Percentiles rank a stretch among this genome's conserved stretches.
Evolutionary conservation across 1,140 invertebrate species (phyloP).

Genomic region (Drosophila repletoides): DNA sequence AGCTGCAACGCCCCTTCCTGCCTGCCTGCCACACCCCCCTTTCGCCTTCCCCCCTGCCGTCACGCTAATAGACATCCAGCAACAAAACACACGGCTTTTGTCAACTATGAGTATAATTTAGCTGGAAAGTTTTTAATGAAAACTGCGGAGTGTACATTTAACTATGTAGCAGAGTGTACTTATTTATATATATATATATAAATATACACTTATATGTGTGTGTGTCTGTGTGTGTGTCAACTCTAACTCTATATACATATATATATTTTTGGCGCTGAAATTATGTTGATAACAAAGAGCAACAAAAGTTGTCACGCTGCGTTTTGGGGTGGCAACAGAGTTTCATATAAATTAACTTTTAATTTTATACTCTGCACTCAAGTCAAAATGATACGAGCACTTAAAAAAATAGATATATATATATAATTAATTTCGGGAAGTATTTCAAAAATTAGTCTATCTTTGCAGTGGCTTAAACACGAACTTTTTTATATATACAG

Average conservation of each 20-base stretch:
- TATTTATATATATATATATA: neutral
- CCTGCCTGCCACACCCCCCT: neutral
- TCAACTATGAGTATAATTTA: conserved; percentile 47
- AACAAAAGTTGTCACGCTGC: conserved; percentile 37
- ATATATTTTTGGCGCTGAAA: conserved; percentile 57
- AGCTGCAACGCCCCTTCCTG: neutral
- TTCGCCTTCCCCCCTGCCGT: neutral
- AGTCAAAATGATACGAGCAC: too few relatives aligned
- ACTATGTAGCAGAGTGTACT: conserved; percentile 12
- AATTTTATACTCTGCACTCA: too few relatives aligned
- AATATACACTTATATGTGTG: conserved; percentile 4
- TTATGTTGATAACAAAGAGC: conserved; percentile 64
- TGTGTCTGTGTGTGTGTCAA: conserved; percentile 9
- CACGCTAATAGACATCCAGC: neutral
- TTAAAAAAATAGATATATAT: too few relatives aligned
- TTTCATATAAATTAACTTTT: too few relatives aligned
- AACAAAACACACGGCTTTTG: conserved; percentile 8
- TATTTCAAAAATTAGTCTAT: too few relatives aligned
- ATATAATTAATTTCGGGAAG: too few relatives aligned
- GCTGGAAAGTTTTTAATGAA: conserved; percentile 67
- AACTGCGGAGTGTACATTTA: conserved; percentile 23
- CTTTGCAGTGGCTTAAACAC: too few relatives aligned
- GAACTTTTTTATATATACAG: too few relatives aligned
- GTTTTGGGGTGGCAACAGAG: too few relatives aligned
- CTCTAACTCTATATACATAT: neutral